Evolutionary conservation across 2,888 invertebrate species (phyloP), one percentile per base, ranked within the genome.

Genomic region (Neocrepidodera transversa): DNA sequence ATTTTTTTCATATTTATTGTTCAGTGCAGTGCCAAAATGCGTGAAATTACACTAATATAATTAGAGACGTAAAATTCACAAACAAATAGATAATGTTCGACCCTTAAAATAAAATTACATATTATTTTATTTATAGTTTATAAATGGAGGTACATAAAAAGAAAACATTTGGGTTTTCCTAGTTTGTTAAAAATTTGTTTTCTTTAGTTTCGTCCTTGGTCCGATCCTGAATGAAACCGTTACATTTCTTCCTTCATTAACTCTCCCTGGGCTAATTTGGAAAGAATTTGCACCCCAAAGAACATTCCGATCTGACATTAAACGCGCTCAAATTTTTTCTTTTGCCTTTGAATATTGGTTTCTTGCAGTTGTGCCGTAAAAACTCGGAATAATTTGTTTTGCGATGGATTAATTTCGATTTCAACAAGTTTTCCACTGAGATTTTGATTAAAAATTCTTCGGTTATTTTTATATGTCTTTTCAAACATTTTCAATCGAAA

Each of bases 181-280:
- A 7, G 13, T 1, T 6, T 11, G 13, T 36, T 7, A 6, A 36
- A 14, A 35, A n/a, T 11, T 36, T 36, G 7, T 36, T 11, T 14
- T 14, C 7, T 36, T 11, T 11, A 36, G 36, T 23, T 23, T 23
- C 6, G 32, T 13, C 11, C 32, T 10, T n/a, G 11, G 11, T 4
- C 32, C 32, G 2, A 13, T 13, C 20, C 42, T 42, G 42, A 6
- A 3, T 20, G 8, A 23, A 23, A 80, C 79, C 78, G 79, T 77
- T 79, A 79, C 80, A 78, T 80, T 80, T 79, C 79, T 77, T 73
- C 76, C 74, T 79, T 80, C 80, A 80, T 80, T 80, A 80, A 80
- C 77, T 77, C 79, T 77, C 78, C 75, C 78, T 76, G 76, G 76
- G 76, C 79, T 79, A 80, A 79, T 80, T 80, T 79, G 76, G 75